Conservation (phyloP, 1,140 invertebrate species). For the Papilio polyxenes region DNA sequence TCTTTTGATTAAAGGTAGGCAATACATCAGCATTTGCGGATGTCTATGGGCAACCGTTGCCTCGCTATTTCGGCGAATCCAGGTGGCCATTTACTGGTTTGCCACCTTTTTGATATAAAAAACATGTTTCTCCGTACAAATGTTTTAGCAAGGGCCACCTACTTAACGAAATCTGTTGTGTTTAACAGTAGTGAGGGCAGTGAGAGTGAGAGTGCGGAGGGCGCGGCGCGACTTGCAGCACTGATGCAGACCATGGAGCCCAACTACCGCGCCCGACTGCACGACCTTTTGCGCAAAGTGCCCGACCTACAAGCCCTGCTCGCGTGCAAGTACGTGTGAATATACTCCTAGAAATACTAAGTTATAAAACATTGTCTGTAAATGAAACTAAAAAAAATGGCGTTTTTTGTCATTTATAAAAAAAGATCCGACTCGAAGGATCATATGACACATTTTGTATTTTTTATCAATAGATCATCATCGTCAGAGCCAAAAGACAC, state of each 20-base stretch:
- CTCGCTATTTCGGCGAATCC: no score
- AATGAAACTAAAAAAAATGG: background rate
- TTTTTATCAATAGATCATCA: conserved; percentile 41
- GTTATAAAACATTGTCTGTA: background rate
- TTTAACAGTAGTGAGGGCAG: conserved; percentile 45
- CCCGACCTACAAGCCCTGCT: conserved; percentile 51
- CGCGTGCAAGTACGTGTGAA: conserved; percentile 44
- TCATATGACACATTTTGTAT: background rate
- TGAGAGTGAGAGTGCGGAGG: conserved; percentile 46
- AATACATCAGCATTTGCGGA: no score
- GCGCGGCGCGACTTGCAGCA: conserved; percentile 54
- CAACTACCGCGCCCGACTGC: conserved; percentile 65
- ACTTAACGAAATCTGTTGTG: background rate
- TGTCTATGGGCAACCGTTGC: no score
- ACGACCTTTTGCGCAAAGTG: conserved; percentile 66
- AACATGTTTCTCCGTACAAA: no score
- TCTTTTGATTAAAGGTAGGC: no score
- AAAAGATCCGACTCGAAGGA: conserved; percentile 1
- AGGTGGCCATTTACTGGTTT: no score
- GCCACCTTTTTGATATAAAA: no score
- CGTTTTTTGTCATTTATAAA: background rate
- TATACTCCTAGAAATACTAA: background rate
- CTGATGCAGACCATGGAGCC: conserved; percentile 64
- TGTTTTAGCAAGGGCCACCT: background rate
- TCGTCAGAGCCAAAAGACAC: conserved; percentile 58